phyloP scores from a whole-genome alignment of 2,797 vertebrate species.

The Phylloscopus collybita region DNA sequence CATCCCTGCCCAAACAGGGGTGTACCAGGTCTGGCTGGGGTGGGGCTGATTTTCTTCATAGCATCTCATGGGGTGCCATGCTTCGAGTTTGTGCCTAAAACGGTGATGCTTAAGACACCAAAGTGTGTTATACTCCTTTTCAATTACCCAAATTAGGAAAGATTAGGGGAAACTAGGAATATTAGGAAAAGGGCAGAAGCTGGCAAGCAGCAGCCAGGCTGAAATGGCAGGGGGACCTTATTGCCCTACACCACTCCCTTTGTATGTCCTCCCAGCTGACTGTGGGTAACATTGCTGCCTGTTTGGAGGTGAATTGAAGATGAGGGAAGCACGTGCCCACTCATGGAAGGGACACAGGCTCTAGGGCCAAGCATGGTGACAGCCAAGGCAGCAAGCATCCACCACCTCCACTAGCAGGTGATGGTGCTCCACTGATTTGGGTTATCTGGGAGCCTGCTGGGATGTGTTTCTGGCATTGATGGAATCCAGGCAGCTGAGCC shows the following conservation, averaged over 20 bases:
- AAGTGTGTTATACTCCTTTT: not conserved
- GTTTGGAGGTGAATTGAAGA: not conserved
- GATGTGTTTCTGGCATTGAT: not conserved
- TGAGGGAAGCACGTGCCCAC: not conserved
- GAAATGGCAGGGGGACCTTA: not conserved
- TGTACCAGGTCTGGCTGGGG: not conserved
- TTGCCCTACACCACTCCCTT: not conserved
- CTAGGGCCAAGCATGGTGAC: not conserved
- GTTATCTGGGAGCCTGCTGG: not conserved
- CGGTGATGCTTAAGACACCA: not conserved
- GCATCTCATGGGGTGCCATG: no score
- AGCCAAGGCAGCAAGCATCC: not conserved
- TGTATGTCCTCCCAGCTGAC: not conserved
- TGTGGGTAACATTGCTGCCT: not conserved
- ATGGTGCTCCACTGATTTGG: not conserved
- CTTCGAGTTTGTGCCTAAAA: not conserved
- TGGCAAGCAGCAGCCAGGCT: not conserved
- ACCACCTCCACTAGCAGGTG: not conserved
- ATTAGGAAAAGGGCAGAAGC: not conserved
- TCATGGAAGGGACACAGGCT: not conserved
- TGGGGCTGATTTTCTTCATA: not conserved
- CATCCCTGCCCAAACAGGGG: not conserved
- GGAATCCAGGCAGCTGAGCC: not conserved
- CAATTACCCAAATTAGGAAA: not conserved
- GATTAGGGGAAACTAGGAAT: not conserved